Base-by-base conservation (phyloP, 2,888 invertebrate genomes). In the Hydriomena furcata region DNA sequence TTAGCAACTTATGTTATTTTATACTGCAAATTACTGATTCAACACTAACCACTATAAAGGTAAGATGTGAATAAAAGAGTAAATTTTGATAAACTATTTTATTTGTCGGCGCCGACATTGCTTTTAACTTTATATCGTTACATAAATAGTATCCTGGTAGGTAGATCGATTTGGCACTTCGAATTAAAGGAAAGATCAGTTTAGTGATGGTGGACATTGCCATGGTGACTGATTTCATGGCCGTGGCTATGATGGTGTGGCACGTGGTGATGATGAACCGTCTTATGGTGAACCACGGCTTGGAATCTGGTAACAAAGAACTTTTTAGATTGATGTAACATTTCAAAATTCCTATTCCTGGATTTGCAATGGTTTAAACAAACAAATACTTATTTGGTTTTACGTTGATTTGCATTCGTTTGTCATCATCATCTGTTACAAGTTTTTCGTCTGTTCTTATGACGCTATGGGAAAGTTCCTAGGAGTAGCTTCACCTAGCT, bases 261-360 rank as follows among this genome's bases (percentile, higher is more conserved):
- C 30, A 60, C 52, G 42, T 60, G 55, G 61, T 81, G 78, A 60
- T 76, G 78, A 66, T 79, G 79, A 60, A 66, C 69, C 50, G 76
- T 78, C 65, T 71, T 70, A 64, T 79, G 76, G 65, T 79, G 80
- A 35, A 83, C 83, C 52, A 71, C 69, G 32, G 84, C 84, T 41
- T 72, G 73, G 75, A 84, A 84, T 61, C 84, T 84, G 71, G 28
- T 65, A 72, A n/a, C n/a, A n/a, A n/a, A n/a, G n/a, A n/a, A n/a
- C n/a, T n/a, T n/a, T n/a, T n/a, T n/a, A n/a, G n/a, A n/a, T n/a
- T n/a, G n/a, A n/a, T n/a, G n/a, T n/a, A n/a, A n/a, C n/a, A n/a
- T n/a, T n/a, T n/a, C n/a, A n/a, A n/a, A n/a, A n/a, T n/a, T n/a
- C n/a, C n/a, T n/a, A n/a, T n/a, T n/a, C n/a, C n/a, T n/a, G n/a